Base-by-base conservation (phyloP, 1,140 invertebrate genomes). In the Pogonognathellus flavescens region DNA sequence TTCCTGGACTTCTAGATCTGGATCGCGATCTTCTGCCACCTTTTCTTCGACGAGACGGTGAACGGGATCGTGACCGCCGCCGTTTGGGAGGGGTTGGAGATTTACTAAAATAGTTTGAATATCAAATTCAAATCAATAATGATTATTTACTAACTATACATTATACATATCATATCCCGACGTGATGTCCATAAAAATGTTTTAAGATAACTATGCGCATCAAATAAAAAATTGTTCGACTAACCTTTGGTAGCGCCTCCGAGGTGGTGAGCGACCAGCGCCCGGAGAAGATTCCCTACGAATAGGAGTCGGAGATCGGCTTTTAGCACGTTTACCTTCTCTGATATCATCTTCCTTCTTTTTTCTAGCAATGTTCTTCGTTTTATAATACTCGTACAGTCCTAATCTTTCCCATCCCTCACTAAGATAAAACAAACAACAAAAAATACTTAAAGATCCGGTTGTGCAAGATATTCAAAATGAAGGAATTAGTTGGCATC, bases 331-430 rank as follows among this genome's bases (percentile, higher is more conserved):
- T 18, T 57, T 20, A 49, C 96, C 96, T 92, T 90, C 92, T 13
- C 91, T 91, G 80, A 97, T 94, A 70, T 95, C 95, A 72, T 97
- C 95, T 89, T 98, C 96, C 91, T 97, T 98, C 88, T 95, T 93
- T 90, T 97, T 97, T 86, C 95, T 93, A 0, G 97, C 96, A 70
- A 94, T 92, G 91, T 97, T 96, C 91, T 99, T 99, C 0, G 97
- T 96, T 92, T 97, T 97, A 91, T 97, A 99, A 91, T 98, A 99
- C 92, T 99, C 98, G 91, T 98, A 99, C 22, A 99, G 92, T 85
- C 97, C 97, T 89, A 99, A 92, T 91, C 98, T 97, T 90, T 99
- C 98, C 98, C 98, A 99, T 59, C 98, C 98, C 90, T 99, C 97
- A 92, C 96, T 97, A 89, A 85, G 92, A 92, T 81, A 90, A 84